Base-by-base conservation (phyloP, 2,797 vertebrate species). In the Garrulus glandarius region DNA sequence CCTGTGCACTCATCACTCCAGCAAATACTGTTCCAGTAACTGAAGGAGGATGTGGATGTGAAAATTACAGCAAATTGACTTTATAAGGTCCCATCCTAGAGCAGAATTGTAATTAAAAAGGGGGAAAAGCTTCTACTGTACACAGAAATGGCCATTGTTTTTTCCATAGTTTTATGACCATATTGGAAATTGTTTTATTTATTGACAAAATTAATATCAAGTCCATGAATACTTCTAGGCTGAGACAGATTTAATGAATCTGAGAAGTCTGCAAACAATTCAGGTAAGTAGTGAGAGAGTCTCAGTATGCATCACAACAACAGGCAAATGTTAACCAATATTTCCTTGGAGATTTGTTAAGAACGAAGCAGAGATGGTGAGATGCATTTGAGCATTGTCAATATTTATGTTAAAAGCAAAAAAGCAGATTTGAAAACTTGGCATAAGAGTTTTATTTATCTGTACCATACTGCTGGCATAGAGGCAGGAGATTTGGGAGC, bases 401-500 rank as follows among this genome's bases (percentile, higher is more conserved):
- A 37, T 92, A 79, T 94, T 94, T 92, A 37, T 77, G 46, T 93
- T 83, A 70, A 89, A 76, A 72, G 56, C 39, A 79, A 64, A 89
- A 72, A 32, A 78, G 19, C 22, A 10, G 53, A 37, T 57, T 84
- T 84, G 50, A 47, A 76, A 77, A 47, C 63, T 79, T 82, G 68
- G 67, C 59, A 21, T 47, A 52, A 79, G 63, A 56, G 15, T 94
- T 87, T 87, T 76, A 63, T 94, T 94, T 82, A 92, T 91, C 84
- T 95, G 75, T 83, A 37, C 34, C 80, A 70, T 59, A n/a, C 74
- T 92, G 56, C 52, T 88, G 89, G 34, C 24, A 9, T 9, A 30
- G 69, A 85, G 43, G 57, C 75, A 53, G 46, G 75, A 67, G 76
- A 30, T 77, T 63, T 63, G 34, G 68, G 59, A 72, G 44, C 36